A percentile compares a stretch with the other conserved stretches of the same genome.
phyloP scores from a whole-genome alignment of 2,888 invertebrate genomes.

The Fragum whitleyi region DNA sequence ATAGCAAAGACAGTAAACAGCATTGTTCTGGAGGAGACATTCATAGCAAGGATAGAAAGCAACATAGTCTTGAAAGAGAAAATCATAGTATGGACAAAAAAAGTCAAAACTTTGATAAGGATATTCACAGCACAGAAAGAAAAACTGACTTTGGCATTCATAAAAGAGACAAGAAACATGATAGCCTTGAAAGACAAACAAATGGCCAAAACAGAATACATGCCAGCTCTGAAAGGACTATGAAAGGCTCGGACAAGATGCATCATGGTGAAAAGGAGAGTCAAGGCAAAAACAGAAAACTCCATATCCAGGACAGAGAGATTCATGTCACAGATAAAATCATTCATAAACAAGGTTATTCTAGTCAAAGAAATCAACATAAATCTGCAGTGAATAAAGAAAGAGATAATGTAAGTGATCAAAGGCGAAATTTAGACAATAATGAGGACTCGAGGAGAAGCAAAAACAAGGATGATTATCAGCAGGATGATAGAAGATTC shows the following conservation, averaged over 20 bases:
- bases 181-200: too few relatives aligned
- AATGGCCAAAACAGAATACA: too few relatives aligned
- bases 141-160: too few relatives aligned
- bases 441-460: neutral
- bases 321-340: neutral
- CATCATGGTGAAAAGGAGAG: neutral
- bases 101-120: neutral
- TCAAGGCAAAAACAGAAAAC: neutral
- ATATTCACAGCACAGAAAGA: too few relatives aligned
- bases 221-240: too few relatives aligned
- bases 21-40: neutral
- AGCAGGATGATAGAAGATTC: constrained; percentile 5
- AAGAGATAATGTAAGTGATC: neutral
- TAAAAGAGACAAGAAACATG: too few relatives aligned
- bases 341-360: constrained; percentile 10
- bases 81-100: neutral
- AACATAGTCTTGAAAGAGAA: neutral
- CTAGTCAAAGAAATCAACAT: neutral
- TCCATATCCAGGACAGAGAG: neutral
- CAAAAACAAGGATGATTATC: neutral
- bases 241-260: too few relatives aligned
- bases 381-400: neutral
- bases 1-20: neutral
- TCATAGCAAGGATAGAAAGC: neutral
- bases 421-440: neutral